phyloP scores from a whole-genome alignment of 2,113 vertebrate genomes.

The Ardeotis arabs region DNA sequence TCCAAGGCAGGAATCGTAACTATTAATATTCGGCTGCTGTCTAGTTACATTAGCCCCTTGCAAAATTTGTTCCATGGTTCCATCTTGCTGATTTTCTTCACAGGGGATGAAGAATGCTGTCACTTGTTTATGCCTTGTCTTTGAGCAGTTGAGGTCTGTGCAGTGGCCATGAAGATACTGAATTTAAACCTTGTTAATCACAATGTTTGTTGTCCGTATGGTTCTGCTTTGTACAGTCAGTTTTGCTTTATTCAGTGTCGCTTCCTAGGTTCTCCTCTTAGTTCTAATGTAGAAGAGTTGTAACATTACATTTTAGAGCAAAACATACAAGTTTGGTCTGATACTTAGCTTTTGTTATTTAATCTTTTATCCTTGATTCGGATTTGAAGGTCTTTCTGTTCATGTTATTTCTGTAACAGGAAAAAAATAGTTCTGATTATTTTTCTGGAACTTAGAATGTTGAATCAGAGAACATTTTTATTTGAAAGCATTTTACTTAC shows the following conservation, averaged over 20 bases:
- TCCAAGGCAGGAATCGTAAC: neutral
- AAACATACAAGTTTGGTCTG: neutral
- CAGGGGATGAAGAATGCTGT: neutral
- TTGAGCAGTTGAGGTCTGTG: neutral
- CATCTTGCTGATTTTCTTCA: neutral
- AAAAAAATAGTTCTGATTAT: neutral
- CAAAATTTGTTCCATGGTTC: neutral
- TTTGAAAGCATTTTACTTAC: neutral
- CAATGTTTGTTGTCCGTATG: neutral
- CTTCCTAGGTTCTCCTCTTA: neutral
- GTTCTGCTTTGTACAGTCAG: conserved; percentile 17
- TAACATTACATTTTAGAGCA: neutral
- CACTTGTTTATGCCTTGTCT: neutral
- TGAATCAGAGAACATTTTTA: neutral
- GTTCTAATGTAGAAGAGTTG: neutral
- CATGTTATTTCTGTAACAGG: neutral
- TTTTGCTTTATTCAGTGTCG: neutral
- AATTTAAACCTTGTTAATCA: conserved; percentile 35
- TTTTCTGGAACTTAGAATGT: neutral
- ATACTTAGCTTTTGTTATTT: neutral
- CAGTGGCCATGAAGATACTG: neutral
- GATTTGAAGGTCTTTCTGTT: neutral
- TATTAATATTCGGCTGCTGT: neutral
- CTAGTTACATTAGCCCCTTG: neutral
- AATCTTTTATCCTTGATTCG: neutral